Evolutionary conservation across 2,888 invertebrate species (phyloP), one percentile per base, ranked within the genome.

Genomic region (Hydrotaea cyrtoneurina): DNA sequence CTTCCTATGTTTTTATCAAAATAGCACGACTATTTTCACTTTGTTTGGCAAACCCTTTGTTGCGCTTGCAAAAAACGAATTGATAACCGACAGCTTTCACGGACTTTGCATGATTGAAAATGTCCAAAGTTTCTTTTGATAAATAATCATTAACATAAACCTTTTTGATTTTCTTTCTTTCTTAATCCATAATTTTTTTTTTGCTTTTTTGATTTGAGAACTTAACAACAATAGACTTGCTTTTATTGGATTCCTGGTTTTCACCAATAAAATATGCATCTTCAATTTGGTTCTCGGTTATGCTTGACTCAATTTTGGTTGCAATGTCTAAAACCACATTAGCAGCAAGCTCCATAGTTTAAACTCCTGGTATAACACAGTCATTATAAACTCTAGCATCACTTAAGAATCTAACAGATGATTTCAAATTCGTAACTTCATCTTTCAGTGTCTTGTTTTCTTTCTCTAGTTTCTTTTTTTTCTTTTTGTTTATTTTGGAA

Each of bases 371-470:
- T 8, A 77, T 69, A 4, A 77, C 23, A 26, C 78, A 72, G 46
- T 78, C 50, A 78, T 72, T 78, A 50, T 64, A 11, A 0, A 72
- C 72, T n/a, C 50, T 59, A 1, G 11, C 15, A 36, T 62, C 39
- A 17, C 59, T 78, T 23, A 78, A 19, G 31, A 72, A 19, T 31
- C 59, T 78, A n/a, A 71, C 31, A 13, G 78, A 59, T 5, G 69
- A 39, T 59, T 77, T 57, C 23, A 77, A 69, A 26, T 77, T 57
- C 17, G 10, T 17, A 21, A 69, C 57, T 43, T 77, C 43, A 69
- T 77, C 57, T 43, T 46, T 55, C 15, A 77, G 21, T 0, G 8
- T n/a, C n/a, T 69, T 55, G 13, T 77, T 77, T 57, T 77, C 23
- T 57, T 71, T 71, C 46, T 78, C 21, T 8, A 71, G 15, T 13